Evolutionary conservation across 1,140 invertebrate species (phyloP), one percentile per base, ranked within the genome.

Genomic region (Pectinophora gossypiella): DNA sequence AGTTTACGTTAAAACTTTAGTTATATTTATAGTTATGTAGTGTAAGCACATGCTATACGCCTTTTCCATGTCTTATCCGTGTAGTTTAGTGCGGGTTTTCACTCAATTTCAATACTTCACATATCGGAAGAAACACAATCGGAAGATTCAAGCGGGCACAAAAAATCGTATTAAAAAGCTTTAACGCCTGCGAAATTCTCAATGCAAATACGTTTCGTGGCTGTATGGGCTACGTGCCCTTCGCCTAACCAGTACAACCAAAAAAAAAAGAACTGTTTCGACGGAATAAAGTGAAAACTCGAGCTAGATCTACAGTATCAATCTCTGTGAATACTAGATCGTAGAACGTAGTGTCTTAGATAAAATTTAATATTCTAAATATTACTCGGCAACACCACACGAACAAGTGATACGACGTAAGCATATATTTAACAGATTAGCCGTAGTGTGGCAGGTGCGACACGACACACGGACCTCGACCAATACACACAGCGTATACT

Each of bases 241-340:
- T n/a, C n/a, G n/a, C n/a, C n/a, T n/a, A n/a, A n/a, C n/a, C n/a
- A n/a, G n/a, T n/a, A n/a, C n/a, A n/a, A n/a, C n/a, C n/a, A n/a
- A n/a, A n/a, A n/a, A n/a, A n/a, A n/a, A n/a, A n/a, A n/a, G n/a
- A n/a, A n/a, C n/a, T n/a, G n/a, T n/a, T n/a, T n/a, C n/a, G n/a
- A n/a, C n/a, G n/a, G n/a, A n/a, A n/a, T n/a, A n/a, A 16, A 40
- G 36, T 40, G 36, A 40, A 40, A 40, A 40, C 36, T 40, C 2
- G 7, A 18, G 16, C 36, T 2, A 10, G n/a, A n/a, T 2, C 38
- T 19, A 58, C 64, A 73, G 70, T 82, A 81, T 79, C 73, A 72
- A 74, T 80, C 75, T 82, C 76, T 86, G 81, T 86, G 83, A 86
- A 86, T 86, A 86, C 63, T 85, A 83, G 78, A 71, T 64, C 56